Conservation (phyloP, 2,113 vertebrate genomes). For the Benitochromis conjunctus region DNA sequence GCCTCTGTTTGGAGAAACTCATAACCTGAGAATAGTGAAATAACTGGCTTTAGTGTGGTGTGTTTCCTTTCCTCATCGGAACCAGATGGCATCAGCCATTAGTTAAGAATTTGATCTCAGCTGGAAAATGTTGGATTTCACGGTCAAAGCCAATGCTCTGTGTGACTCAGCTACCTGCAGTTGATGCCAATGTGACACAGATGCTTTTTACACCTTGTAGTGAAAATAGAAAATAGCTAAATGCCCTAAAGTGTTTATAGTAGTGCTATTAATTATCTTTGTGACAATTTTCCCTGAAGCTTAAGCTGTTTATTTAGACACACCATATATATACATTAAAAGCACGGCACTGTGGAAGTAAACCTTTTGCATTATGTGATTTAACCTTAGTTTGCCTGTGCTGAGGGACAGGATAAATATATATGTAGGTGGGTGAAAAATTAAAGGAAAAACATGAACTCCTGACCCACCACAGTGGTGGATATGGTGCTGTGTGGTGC, state of each 20-base stretch:
- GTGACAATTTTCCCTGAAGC: background rate
- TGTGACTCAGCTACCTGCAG: constrained; percentile 38
- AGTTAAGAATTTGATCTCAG: constrained; percentile 56
- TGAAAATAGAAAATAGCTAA: background rate
- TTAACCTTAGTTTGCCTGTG: background rate
- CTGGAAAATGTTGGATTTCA: constrained; percentile 59
- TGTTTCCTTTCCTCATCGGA: constrained; percentile 61
- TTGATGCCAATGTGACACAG: constrained; percentile 41
- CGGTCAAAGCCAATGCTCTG: background rate
- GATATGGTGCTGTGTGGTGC: background rate
- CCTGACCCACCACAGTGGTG: background rate
- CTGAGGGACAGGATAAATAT: background rate
- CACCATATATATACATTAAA: background rate
- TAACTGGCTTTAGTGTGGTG: background rate
- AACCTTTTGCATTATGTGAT: background rate
- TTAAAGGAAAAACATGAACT: background rate
- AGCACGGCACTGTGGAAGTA: background rate
- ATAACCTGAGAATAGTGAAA: background rate
- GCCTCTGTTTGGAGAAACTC: constrained; percentile 47
- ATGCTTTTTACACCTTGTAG: constrained; percentile 32
- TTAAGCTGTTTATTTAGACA: constrained; percentile 4
- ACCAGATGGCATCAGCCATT: constrained; percentile 62
- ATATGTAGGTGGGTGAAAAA: background rate
- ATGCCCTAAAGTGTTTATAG: constrained; percentile 1
- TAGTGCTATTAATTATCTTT: background rate